Evolutionary conservation across 2,113 vertebrate species (phyloP).

Genomic region (Nyctibius bracteatus): DNA sequence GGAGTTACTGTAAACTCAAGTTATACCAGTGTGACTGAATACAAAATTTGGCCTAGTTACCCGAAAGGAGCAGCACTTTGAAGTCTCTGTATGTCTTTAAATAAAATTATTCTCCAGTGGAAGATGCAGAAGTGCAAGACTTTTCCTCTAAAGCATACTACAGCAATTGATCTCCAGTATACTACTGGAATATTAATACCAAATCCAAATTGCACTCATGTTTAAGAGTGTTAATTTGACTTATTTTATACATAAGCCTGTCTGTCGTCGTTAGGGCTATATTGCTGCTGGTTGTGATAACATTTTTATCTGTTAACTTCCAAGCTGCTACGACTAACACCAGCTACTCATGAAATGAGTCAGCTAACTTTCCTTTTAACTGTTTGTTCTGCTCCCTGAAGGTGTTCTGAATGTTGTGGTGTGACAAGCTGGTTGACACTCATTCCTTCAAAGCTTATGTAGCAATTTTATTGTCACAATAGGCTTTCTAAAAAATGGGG

Average conservation of each 20-base stretch:
- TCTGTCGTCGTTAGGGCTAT: constrained; percentile 24
- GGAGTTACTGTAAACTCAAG: constrained; percentile 1
- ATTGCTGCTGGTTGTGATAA: constrained; percentile 59
- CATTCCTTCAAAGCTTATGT: constrained; percentile 48
- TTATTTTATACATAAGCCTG: neutral
- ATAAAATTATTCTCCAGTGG: neutral
- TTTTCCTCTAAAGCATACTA: neutral
- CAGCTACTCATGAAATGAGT: constrained; percentile 66
- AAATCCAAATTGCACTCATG: neutral
- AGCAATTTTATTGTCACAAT: constrained; percentile 35
- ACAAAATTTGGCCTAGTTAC: constrained; percentile 36
- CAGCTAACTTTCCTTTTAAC: constrained; percentile 72
- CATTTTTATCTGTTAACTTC: constrained; percentile 63
- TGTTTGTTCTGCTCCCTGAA: constrained; percentile 54
- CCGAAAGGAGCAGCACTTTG: neutral
- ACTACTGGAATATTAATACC: constrained; percentile 8
- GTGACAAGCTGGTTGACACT: constrained; percentile 31
- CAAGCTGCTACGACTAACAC: constrained; percentile 40
- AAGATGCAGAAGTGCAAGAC: neutral
- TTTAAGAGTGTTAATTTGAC: constrained; percentile 25
- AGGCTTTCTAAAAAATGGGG: constrained; percentile 25
- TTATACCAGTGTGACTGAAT: neutral
- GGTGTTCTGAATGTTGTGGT: constrained; percentile 52
- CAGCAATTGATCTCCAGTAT: neutral
- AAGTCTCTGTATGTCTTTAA: neutral